Evolutionary conservation across 2,888 invertebrate species (phyloP).

Genomic region (Tubulanus polymorphus): DNA sequence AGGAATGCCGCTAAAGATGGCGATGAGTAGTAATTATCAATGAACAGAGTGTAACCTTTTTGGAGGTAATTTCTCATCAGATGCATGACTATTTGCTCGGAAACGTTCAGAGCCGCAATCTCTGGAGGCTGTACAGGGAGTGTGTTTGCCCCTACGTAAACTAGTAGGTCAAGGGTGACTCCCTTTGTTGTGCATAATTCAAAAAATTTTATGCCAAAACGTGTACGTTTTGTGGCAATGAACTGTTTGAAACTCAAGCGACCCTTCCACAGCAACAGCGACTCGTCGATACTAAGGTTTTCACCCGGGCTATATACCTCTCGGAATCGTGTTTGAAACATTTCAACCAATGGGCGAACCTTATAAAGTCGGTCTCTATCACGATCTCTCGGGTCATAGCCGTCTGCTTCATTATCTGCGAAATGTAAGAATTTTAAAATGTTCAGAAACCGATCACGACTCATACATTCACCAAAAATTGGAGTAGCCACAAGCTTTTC

Average conservation of each 20-base stretch:
- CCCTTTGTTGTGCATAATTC: constrained; percentile 1
- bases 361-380: constrained; percentile 1
- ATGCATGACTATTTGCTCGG: neutral
- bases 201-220: constrained; percentile 6
- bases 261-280: constrained; percentile 1
- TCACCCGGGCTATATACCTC: neutral
- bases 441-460: neutral
- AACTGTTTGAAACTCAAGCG: neutral
- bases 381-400: neutral
- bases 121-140: no score
- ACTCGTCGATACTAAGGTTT: constrained; percentile 3
- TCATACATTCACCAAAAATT: neutral
- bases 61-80: neutral
- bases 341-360: constrained; percentile 1
- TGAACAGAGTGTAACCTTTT: neutral
- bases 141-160: constrained; percentile 11
- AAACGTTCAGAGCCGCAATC: neutral
- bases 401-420: neutral
- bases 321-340: neutral
- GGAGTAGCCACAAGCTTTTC: neutral
- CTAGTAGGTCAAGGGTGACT: neutral
- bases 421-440: neutral
- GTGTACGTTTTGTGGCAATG: neutral
- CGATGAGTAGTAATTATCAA: neutral
- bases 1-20: neutral